Conservation (phyloP, 2,113 vertebrate genomes). For the Colius striatus region DNA sequence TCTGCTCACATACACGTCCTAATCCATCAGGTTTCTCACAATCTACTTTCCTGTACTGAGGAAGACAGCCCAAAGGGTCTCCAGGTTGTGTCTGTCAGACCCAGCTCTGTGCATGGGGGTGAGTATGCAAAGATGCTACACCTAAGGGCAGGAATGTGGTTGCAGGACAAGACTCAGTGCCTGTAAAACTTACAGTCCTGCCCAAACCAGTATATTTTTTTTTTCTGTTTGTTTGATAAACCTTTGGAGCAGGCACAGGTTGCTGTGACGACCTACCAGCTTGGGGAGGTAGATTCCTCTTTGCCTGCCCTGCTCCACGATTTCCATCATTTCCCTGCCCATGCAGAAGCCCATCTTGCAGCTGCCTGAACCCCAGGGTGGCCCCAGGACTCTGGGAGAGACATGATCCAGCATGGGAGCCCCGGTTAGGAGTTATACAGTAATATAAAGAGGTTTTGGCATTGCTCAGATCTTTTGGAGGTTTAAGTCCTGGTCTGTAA, state of each 20-base stretch:
- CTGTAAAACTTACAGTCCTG: not conserved
- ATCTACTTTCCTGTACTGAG: not conserved
- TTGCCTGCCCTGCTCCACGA: not conserved
- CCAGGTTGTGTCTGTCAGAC: not conserved
- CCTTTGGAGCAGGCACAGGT: not conserved
- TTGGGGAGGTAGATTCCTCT: not conserved
- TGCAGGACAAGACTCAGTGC: not conserved
- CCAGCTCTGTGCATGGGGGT: not conserved
- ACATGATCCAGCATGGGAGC: accelerated
- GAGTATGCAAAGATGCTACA: not conserved
- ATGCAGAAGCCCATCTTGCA: not conserved
- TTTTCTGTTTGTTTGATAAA: not conserved
- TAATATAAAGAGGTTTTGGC: not conserved
- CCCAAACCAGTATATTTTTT: accelerated
- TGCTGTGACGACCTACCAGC: not conserved
- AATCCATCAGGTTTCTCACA: not conserved
- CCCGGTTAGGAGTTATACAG: not conserved
- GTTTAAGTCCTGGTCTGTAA: not conserved
- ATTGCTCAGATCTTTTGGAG: not conserved
- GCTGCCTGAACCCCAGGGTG: not conserved
- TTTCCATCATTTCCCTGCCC: not conserved
- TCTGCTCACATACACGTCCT: not conserved
- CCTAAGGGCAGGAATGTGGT: accelerated
- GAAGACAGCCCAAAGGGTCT: accelerated
- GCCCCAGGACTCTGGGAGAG: not conserved